Evolutionary conservation across 2,888 invertebrate genomes (phyloP).

Genomic region (Trachelus stipa): DNA sequence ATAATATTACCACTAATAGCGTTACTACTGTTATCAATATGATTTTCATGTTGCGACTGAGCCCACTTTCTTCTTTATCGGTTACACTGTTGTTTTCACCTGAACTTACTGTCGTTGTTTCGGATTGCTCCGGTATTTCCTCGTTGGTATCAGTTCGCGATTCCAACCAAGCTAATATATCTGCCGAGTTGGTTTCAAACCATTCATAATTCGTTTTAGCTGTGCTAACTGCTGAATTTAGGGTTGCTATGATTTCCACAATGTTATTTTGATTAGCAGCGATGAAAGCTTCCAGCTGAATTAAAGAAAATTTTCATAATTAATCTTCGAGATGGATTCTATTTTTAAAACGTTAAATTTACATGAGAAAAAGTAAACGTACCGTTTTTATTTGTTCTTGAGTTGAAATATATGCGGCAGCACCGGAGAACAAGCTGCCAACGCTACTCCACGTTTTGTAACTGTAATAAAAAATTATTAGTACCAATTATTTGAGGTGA

Average conservation of each 20-base stretch:
- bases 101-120: too few relatives aligned
- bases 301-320: not conserved
- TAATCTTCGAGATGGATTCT: not conserved
- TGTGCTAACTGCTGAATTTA: slow-evolving; percentile 15
- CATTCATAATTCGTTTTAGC: not conserved
- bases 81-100: too few relatives aligned
- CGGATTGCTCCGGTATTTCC: not conserved
- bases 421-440: slow-evolving; percentile 32
- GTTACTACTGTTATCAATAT: not conserved
- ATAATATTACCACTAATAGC: not conserved
- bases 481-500: not conserved
- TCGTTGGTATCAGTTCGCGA: not conserved
- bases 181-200: slow-evolving; percentile 15
- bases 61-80: not conserved
- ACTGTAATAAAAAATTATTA: slow-evolving; percentile 30
- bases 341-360: not conserved
- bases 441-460: slow-evolving; percentile 45
- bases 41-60: not conserved
- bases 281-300: slow-evolving; percentile 36
- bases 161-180: not conserved
- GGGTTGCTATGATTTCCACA: not conserved
- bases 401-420: slow-evolving; percentile 40
- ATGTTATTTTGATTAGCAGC: not conserved
- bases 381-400: slow-evolving; percentile 38
- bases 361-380: slow-evolving; percentile 12